Percentiles rank a stretch among this genome's conserved stretches.
Evolutionary conservation across 2,888 invertebrate species (phyloP).

Genomic region (Sarcophaga subvicina): DNA sequence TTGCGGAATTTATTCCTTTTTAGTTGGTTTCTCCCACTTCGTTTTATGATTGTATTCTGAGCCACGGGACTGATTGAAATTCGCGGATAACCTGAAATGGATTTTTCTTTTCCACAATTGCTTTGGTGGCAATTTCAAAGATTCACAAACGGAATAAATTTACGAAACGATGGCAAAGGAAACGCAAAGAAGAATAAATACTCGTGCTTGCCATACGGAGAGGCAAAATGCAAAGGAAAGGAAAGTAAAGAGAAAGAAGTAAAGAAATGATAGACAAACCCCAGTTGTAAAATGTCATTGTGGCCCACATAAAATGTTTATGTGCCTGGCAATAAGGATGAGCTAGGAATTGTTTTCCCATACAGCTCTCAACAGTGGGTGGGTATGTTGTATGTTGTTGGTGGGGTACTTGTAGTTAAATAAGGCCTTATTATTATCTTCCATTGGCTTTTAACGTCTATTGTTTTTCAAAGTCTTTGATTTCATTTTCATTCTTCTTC

Average conservation of each 20-base stretch:
- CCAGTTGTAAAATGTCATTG: conserved; percentile 66
- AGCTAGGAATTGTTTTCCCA: not conserved
- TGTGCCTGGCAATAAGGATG: conserved; percentile 17
- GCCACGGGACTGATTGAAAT: conserved; percentile 79
- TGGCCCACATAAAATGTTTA: conserved; percentile 58
- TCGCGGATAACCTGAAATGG: conserved; percentile 81
- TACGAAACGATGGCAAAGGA: conserved; percentile 34
- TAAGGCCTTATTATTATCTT: conserved; percentile 31
- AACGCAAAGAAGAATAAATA: conserved; percentile 15
- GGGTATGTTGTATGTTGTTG: not conserved
- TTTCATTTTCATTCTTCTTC: not conserved
- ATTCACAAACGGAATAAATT: conserved; percentile 75
- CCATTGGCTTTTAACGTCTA: conserved; percentile 43
- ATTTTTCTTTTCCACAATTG: conserved; percentile 79
- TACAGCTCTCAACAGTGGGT: no score
- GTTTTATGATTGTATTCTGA: conserved; percentile 35
- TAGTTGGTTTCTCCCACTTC: conserved; percentile 7
- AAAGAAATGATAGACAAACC: conserved; percentile 15
- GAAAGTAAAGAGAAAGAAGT: not conserved
- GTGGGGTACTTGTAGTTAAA: conserved; percentile 49
- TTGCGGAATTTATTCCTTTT: conserved; percentile 57
- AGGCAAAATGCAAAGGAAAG: conserved; percentile 19
- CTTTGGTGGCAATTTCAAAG: conserved; percentile 78
- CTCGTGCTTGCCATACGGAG: conserved; percentile 38
- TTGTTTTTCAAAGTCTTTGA: conserved; percentile 61